These are phyloP conservation scores for Cyanoliseus patagonus DNA, from an alignment of 2,113 vertebrate genomes.

Conservation along the genomic window DNA sequence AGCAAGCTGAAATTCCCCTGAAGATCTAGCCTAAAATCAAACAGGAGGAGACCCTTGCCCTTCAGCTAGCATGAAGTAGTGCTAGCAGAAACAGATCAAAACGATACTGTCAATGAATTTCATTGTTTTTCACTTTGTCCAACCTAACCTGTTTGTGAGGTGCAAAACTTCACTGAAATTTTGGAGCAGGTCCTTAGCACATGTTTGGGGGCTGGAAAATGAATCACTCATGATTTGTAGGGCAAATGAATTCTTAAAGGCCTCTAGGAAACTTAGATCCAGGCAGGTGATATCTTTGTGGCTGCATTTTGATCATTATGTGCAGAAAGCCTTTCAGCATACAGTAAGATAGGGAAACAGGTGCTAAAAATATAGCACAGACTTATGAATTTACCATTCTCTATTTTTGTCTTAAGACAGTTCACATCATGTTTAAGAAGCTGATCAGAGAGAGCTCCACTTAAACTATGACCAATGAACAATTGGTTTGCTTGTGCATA, in stretches of 20 bases:
- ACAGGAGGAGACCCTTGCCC: neutral
- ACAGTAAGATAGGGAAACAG: neutral
- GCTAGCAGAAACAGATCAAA: neutral
- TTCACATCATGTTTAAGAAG: neutral
- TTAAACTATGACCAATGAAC: neutral
- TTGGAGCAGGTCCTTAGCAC: neutral
- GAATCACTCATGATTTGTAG: rapidly evolving
- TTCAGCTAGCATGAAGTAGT: neutral
- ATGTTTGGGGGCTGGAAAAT: neutral
- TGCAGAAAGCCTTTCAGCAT: neutral
- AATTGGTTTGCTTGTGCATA: neutral
- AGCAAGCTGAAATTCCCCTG: neutral
- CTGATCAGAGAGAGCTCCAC: neutral
- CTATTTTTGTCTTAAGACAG: neutral
- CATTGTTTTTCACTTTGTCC: neutral
- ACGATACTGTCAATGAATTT: neutral
- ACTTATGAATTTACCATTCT: neutral
- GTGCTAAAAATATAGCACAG: neutral
- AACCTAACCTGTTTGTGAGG: neutral
- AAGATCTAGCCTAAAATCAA: neutral
- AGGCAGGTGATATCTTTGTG: neutral
- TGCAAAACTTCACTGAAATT: neutral
- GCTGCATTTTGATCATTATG: neutral
- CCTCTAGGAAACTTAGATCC: neutral
- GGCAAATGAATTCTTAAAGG: neutral